A percentile compares a stretch with the other conserved stretches of the same genome.
Evolutionary conservation across 2,888 invertebrate species (phyloP).

Genomic region (Limenitis camilla): DNA sequence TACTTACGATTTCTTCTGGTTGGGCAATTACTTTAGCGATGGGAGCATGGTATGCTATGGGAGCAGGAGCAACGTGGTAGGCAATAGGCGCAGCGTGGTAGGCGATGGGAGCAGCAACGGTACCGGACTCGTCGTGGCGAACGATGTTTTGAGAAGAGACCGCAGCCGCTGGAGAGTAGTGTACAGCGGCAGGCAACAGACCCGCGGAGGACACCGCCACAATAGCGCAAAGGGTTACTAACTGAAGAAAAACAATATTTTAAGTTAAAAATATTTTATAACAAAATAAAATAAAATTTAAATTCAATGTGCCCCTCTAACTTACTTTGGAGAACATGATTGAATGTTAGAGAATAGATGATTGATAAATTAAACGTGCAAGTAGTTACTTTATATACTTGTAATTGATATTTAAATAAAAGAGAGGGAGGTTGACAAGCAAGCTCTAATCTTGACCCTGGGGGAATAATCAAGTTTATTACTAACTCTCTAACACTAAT

Average conservation of each 20-base stretch:
- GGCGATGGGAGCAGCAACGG: constrained; percentile 31
- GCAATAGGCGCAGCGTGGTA: constrained; percentile 30
- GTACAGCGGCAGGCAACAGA: constrained; percentile 44
- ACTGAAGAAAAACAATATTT: constrained; percentile 31
- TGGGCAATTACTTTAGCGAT: constrained; percentile 30
- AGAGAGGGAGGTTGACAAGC: constrained; percentile 8
- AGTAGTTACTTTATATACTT: constrained; percentile 40
- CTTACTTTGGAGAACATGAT: constrained; percentile 62
- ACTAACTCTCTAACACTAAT: background rate
- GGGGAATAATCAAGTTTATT: background rate
- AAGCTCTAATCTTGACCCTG: constrained; percentile 14
- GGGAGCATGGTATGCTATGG: constrained; percentile 29
- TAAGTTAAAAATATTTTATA: too few relatives aligned
- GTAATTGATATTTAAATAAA: background rate
- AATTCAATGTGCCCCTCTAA: constrained; percentile 11
- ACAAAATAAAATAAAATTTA: too few relatives aligned
- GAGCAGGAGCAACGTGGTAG: constrained; percentile 29
- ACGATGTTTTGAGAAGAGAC: constrained; percentile 53
- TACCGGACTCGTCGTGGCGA: constrained; percentile 45
- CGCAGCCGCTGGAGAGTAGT: constrained; percentile 43
- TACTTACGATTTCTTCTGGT: constrained; percentile 32
- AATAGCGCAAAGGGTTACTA: constrained; percentile 32
- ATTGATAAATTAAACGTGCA: constrained; percentile 7
- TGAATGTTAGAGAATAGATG: constrained; percentile 29
- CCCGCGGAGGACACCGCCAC: constrained; percentile 37